Evolutionary conservation across 2,113 vertebrate genomes (phyloP).

Genomic region (Hystrix cristata): DNA sequence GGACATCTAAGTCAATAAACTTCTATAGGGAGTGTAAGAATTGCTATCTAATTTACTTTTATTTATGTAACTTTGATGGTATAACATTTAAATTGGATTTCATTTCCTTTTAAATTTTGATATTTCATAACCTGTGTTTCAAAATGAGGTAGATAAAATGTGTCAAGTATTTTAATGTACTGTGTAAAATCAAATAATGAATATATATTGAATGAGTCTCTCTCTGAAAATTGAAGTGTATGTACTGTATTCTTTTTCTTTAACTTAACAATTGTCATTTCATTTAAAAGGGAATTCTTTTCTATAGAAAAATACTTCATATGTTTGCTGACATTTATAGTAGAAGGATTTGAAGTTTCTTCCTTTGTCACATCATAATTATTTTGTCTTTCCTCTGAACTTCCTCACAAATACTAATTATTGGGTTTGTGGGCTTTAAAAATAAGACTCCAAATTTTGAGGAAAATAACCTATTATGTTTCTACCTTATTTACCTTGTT

Average conservation of each 20-base stretch:
- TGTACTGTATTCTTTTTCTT: not conserved
- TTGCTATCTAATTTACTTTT: conserved; percentile 49
- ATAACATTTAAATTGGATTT: conserved; percentile 56
- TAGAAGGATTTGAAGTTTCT: conserved; percentile 46
- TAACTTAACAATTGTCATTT: not conserved
- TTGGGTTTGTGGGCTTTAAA: not conserved
- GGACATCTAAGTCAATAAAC: conserved; percentile 31
- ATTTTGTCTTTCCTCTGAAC: conserved; percentile 20
- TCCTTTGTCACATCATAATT: not conserved
- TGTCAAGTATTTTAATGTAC: conserved; percentile 58
- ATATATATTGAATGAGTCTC: conserved; percentile 16
- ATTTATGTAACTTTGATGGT: conserved; percentile 51
- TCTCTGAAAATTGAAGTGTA: not conserved
- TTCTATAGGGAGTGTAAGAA: not conserved
- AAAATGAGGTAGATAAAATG: conserved; percentile 57
- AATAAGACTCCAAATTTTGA: not conserved
- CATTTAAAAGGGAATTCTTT: conserved; percentile 35
- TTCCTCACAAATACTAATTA: conserved; percentile 27
- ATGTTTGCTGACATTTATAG: conserved; percentile 1
- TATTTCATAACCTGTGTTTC: conserved; percentile 50
- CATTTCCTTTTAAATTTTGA: conserved; percentile 43
- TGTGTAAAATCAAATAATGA: conserved; percentile 38
- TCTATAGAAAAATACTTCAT: not conserved
- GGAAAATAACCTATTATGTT: conserved; percentile 24
- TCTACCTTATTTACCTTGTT: not conserved